Evolutionary conservation across 2,113 vertebrate species (phyloP).

Genomic region (Pelodiscus sinensis): DNA sequence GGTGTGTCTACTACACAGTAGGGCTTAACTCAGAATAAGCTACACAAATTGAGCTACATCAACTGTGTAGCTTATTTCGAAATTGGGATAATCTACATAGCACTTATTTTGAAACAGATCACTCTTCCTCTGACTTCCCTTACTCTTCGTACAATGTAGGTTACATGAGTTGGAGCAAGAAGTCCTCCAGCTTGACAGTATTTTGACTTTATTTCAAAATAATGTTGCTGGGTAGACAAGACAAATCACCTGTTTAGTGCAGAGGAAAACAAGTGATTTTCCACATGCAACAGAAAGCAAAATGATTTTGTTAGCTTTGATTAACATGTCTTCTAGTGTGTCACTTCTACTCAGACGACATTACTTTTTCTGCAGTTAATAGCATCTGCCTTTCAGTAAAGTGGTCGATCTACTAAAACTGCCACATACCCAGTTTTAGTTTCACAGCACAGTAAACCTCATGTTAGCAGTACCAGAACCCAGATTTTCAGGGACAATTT

Average conservation of each 20-base stretch:
- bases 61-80: no score
- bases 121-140: no score
- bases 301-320: not conserved
- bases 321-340: not conserved
- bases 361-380: not conserved
- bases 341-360: not conserved
- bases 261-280: not conserved
- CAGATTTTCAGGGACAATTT: not conserved
- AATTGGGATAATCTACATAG: no score
- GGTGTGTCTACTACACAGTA: no score
- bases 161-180: no score
- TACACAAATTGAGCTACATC: no score
- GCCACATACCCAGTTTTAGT: rapidly evolving
- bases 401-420: not conserved
- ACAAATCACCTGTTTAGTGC: not conserved
- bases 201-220: no score
- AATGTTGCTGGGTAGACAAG: not conserved
- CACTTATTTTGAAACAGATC: no score
- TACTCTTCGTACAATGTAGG: no score
- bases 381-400: not conserved
- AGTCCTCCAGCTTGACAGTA: no score
- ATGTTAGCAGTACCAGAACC: not conserved
- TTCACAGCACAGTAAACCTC: not conserved
- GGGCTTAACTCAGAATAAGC: no score
- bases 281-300: not conserved